Conservation (phyloP, 2,888 invertebrate genomes). For the Callyntrura guangdongensis region DNA sequence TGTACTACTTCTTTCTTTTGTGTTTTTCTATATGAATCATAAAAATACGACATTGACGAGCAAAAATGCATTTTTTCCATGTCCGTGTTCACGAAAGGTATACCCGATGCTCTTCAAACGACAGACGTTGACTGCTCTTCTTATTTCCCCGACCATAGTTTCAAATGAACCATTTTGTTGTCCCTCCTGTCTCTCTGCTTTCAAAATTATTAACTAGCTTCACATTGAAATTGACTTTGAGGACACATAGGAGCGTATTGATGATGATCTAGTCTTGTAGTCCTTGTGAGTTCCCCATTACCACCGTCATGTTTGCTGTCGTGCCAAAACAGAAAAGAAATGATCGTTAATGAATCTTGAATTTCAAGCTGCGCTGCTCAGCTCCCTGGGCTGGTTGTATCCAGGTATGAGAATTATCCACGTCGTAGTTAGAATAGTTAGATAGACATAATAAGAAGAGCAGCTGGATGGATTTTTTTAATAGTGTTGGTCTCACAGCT, state of each 20-base stretch:
- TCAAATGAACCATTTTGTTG: constrained; percentile 8
- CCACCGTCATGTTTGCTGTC: constrained; percentile 4
- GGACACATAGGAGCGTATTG: constrained; percentile 21
- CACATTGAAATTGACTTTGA: neutral
- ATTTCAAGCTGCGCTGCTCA: constrained; percentile 49
- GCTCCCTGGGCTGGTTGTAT: neutral
- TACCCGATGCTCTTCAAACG: no score
- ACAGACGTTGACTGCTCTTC: neutral
- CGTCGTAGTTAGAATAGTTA: no score
- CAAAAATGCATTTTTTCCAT: neutral
- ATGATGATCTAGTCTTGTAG: constrained; percentile 39
- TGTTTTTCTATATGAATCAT: neutral
- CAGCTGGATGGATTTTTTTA: constrained; percentile 60
- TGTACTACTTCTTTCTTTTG: constrained; percentile 10
- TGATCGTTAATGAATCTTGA: constrained; percentile 68
- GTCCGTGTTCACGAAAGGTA: neutral
- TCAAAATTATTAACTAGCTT: constrained; percentile 23
- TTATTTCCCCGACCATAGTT: no score
- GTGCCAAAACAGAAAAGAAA: constrained; percentile 24
- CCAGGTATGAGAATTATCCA: neutral
- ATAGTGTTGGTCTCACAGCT: no score
- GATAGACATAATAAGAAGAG: no score
- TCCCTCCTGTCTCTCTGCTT: constrained; percentile 22
- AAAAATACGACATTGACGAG: neutral
- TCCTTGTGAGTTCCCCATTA: neutral